Conservation (phyloP, 2,888 invertebrate genomes). For the Apoderus coryli region DNA sequence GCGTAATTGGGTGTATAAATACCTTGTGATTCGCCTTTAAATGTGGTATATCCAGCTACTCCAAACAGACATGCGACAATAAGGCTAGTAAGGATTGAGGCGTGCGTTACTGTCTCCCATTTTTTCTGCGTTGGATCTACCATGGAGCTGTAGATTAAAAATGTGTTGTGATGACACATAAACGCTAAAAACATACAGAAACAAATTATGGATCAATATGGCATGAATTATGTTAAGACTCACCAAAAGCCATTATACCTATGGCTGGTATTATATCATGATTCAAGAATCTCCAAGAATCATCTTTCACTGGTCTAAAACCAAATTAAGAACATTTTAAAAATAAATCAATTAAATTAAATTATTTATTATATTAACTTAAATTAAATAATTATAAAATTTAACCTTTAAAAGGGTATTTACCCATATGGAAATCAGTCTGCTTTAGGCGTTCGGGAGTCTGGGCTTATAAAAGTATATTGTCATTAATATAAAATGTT, state of each 20-base stretch:
- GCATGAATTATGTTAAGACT: constrained; percentile 20
- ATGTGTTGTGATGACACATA: constrained; percentile 84
- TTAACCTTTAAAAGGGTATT: not conserved
- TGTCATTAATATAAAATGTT: too few species aligned
- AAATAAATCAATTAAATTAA: constrained; percentile 8
- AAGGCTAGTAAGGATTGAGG: constrained; percentile 59
- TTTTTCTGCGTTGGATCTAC: constrained; percentile 56
- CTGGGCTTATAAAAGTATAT: constrained; percentile 2
- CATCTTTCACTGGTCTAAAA: constrained; percentile 43
- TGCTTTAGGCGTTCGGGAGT: not conserved
- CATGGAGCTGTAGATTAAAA: constrained; percentile 68
- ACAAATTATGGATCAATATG: not conserved
- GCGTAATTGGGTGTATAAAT: constrained; percentile 16
- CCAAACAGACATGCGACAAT: constrained; percentile 59
- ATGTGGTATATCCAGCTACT: constrained; percentile 66
- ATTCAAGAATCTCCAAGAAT: constrained; percentile 60
- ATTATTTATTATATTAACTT: too few species aligned
- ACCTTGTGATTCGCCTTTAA: constrained; percentile 67
- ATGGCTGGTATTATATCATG: constrained; percentile 61
- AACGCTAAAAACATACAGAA: constrained; percentile 43
- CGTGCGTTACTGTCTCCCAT: constrained; percentile 71
- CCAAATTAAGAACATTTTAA: constrained; percentile 8
- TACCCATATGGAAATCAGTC: too few species aligned
- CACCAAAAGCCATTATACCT: constrained; percentile 75
- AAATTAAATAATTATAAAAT: not conserved